These are phyloP conservation scores for Thalassaphorura encarpata DNA, from an alignment of 1,140 invertebrate genomes.

Conservation along the genomic window DNA sequence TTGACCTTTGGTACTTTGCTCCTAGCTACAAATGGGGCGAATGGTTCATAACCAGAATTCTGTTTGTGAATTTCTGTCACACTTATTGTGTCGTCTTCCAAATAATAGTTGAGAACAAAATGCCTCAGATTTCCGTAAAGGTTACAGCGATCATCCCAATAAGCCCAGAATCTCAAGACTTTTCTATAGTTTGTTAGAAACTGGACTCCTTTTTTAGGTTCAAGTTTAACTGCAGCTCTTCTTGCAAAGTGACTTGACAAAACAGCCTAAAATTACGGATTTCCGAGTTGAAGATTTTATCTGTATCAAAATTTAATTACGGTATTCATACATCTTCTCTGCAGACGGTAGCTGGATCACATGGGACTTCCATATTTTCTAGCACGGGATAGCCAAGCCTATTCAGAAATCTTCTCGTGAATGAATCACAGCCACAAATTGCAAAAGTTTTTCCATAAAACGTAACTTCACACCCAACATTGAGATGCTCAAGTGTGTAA, in stretches of 20 bases:
- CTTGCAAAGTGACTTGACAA: too few relatives aligned
- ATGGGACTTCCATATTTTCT: constrained; percentile 50
- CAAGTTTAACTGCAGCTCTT: too few relatives aligned
- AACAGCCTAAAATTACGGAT: too few relatives aligned
- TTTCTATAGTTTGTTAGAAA: constrained; percentile 46
- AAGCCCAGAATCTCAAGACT: constrained; percentile 62
- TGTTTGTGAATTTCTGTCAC: constrained; percentile 59
- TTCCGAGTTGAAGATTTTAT: too few relatives aligned
- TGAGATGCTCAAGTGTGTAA: constrained; percentile 62
- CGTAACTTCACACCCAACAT: constrained; percentile 61
- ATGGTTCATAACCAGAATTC: constrained; percentile 58
- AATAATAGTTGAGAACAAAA: constrained; percentile 67
- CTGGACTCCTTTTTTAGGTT: constrained; percentile 35
- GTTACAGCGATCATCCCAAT: constrained; percentile 71
- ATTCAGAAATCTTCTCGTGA: constrained; percentile 72
- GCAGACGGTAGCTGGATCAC: constrained; percentile 45
- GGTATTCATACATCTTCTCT: constrained; percentile 39
- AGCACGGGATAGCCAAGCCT: constrained; percentile 70
- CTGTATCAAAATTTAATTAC: too few relatives aligned
- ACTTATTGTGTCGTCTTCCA: constrained; percentile 81
- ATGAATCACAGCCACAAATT: constrained; percentile 72
- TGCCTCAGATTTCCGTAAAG: constrained; percentile 62
- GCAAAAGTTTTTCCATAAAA: constrained; percentile 67
- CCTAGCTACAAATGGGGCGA: constrained; percentile 59
- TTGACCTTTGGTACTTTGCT: constrained; percentile 72